Base-by-base conservation (phyloP, 2,797 vertebrate genomes). In the Cynodonichthys magdalenae region DNA sequence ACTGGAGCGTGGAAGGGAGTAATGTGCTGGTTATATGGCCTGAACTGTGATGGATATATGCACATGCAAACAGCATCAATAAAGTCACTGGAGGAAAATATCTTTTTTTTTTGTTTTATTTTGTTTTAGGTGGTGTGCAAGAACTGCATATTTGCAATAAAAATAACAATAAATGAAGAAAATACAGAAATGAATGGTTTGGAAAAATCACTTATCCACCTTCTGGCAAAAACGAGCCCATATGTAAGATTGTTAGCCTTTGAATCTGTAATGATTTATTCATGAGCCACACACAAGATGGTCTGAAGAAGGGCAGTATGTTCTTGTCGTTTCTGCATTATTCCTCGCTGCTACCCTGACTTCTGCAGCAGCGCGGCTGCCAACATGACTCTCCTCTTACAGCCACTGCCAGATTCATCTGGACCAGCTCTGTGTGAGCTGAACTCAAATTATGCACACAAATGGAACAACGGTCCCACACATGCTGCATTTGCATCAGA, bases 21-120 rank as follows among this genome's bases (percentile, higher is more conserved):
- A 75, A 77, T 75, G 72, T 71, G 71, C 74, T 72, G 52, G 53
- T 71, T 84, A 74, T 80, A 74, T 57, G 66, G 63, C 64, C 65
- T 42, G 59, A 53, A 63, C 59, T 50, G 62, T 72, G 82, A 71
- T 59, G 67, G 79, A 83, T 84, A 77, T 77, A 75, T 67, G 45
- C 15, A 57, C 74, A 51, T 50, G 52, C 59, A 66, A 54, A 65
- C 53, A 14, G 39, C 73, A 54, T 65, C 46, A 63, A 49, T 59
- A 60, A 71, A 59, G 49, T 39, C 49, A 53, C 60, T 3, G 34
- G 8, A 0, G 29, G 61, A 53, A 71, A 82, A 64, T 49, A n/a
- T 44, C 27, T 7, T 2, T 31, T 61, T 46, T 45, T 36, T 36
- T 2, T 53, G 0, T 55, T 67, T 50, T 6, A 15, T 36, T 57